phyloP scores from a whole-genome alignment of 64 coral and sea anemone species.

The Stichodactyla helianthus region DNA sequence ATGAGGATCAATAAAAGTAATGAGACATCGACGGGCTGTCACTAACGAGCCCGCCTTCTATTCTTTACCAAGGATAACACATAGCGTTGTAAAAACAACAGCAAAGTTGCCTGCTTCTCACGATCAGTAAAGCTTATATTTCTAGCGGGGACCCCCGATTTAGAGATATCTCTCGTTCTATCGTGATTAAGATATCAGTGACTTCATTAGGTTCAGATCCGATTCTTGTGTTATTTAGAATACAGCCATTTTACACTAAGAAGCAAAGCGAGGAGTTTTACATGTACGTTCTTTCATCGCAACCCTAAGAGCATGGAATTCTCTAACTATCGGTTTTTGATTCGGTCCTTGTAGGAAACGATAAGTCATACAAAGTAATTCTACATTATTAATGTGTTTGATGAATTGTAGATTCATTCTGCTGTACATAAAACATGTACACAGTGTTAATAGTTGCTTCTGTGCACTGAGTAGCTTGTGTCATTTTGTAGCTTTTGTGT shows the following conservation, averaged over 20 bases:
- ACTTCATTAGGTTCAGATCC: background rate
- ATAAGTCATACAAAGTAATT: background rate
- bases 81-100: constrained; percentile 25
- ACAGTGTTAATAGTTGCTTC: background rate
- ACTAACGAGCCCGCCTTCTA: constrained; percentile 15
- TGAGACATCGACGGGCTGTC: constrained; percentile 2
- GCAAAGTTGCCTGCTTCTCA: background rate
- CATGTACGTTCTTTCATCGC: background rate
- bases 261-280: background rate
- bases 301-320: background rate
- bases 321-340: background rate
- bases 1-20: constrained; percentile 18
- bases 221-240: background rate
- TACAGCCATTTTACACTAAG: background rate
- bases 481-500: background rate
- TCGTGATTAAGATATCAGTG: background rate
- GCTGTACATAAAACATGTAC: constrained; percentile 17
- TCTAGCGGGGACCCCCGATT: background rate
- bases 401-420: background rate
- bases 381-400: background rate
- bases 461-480: background rate
- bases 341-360: background rate
- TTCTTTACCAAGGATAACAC: constrained; percentile 17
- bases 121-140: background rate
- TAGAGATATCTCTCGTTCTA: background rate